phyloP scores from a whole-genome alignment of 2,113 vertebrate species.

The Lonchura striata region DNA sequence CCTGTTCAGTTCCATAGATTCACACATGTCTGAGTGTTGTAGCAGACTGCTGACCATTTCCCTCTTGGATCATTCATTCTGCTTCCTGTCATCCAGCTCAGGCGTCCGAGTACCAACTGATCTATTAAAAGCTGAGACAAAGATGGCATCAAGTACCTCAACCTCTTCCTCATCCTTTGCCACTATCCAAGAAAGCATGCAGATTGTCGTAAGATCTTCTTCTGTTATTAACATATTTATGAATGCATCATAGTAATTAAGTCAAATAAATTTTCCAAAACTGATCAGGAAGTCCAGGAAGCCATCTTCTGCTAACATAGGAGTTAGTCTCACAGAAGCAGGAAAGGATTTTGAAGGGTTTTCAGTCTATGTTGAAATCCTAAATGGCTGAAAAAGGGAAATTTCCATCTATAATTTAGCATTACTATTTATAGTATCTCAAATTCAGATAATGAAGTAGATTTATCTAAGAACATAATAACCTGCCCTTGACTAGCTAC shows the following conservation, averaged over 20 bases:
- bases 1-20: not conserved
- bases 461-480: not conserved
- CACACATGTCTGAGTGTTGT: fast-evolving
- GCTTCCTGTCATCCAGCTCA: not conserved
- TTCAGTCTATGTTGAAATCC: not conserved
- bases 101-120: not conserved
- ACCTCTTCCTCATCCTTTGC: not conserved
- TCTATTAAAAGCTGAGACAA: not conserved
- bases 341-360: not conserved
- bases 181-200: not conserved
- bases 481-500: not conserved
- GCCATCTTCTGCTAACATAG: not conserved
- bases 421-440: not conserved
- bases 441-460: not conserved
- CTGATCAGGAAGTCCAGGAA: not conserved
- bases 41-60: not conserved
- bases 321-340: not conserved
- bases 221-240: fast-evolving
- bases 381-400: not conserved
- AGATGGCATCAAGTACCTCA: not conserved
- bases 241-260: not conserved
- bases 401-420: not conserved
- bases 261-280: not conserved
- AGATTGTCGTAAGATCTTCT: not conserved
- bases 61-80: not conserved